Base-by-base conservation (phyloP, 2,113 vertebrate species). In the Tricholaema leucomelas region DNA sequence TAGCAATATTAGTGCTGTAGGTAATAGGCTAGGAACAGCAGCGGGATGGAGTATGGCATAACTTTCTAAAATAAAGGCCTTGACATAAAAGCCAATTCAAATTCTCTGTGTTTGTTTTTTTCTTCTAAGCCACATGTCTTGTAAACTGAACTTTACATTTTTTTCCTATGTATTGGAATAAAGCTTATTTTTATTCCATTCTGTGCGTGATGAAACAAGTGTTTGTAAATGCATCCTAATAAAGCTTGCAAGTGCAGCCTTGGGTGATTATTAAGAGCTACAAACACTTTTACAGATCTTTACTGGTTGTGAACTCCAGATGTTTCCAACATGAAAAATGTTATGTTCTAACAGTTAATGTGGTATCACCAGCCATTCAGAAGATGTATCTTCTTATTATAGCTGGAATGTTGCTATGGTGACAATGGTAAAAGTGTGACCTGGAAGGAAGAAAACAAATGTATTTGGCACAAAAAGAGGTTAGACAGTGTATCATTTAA, bases 271-370 rank as follows among this genome's bases (percentile, higher is more conserved):
- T 97, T 97, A 95, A 93, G 63, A 95, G 46, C 64, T 92, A 81
- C 91, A 94, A 92, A 95, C 87, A 93, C 97, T 97, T 97, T 97
- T 97, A 97, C 95, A 96, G 64, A 95, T 96, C 86, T 97, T 93
- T 87, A 85, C 91, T 94, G 90, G 76, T 92, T 97, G 93, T 93
- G 94, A 97, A 93, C 96, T 97, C 96, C 97, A 97, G 96, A 97
- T 97, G 97, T 97, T 97, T 97, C 89, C 90, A 96, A 94, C 92
- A 95, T 97, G 97, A 98, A 96, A 98, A 96, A 97, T 96, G 95
- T 95, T 96, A 91, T 69, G 80, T 97, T 97, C 95, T 87, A 97
- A 97, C 95, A 95, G 88, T 97, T 96, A 96, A 97, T 94, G 94
- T 82, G 97, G 94, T 96, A 95, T 92, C 94, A 91, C 91, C 80